Percentiles rank a stretch among this genome's conserved stretches.
Conservation (phyloP, 1,140 invertebrate species). For the Bombus pascuorum region DNA sequence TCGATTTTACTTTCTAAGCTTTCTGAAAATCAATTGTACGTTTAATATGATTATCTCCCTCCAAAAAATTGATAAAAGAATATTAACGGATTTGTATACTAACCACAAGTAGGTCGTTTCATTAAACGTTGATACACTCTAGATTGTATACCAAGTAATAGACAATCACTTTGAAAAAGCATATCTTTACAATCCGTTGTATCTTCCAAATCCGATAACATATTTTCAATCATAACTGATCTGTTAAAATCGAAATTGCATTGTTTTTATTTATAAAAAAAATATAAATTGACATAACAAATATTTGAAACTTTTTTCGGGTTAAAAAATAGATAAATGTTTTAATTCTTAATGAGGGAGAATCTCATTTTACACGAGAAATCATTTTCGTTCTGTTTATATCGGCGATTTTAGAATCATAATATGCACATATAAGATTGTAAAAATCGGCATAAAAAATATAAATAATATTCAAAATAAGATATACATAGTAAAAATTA, state of each 20-base stretch:
- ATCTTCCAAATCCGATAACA: constrained; percentile 85
- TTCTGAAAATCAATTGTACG: constrained; percentile 82
- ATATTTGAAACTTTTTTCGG: background rate
- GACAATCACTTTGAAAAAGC: constrained; percentile 82
- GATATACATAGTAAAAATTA: too few species aligned
- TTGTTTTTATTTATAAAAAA: background rate
- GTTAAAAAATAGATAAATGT: background rate
- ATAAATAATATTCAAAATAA: too few species aligned
- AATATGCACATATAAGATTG: too few species aligned
- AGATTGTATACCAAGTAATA: constrained; percentile 87
- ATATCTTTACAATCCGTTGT: constrained; percentile 59
- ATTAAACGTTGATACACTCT: constrained; percentile 89
- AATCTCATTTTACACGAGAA: too few species aligned
- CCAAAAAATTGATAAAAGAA: background rate
- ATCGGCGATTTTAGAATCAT: too few species aligned
- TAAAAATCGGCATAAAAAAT: too few species aligned
- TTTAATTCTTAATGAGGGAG: background rate
- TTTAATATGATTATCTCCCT: background rate
- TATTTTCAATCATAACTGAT: constrained; percentile 88
- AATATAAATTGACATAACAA: background rate
- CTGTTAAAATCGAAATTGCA: constrained; percentile 80
- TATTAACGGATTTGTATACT: constrained; percentile 70
- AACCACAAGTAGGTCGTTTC: constrained; percentile 89
- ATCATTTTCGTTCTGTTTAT: too few species aligned
- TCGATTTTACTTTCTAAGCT: constrained; percentile 89